Evolutionary conservation across 2,888 invertebrate species (phyloP), one percentile per base, ranked within the genome.

Genomic region (Dione vanillae): DNA sequence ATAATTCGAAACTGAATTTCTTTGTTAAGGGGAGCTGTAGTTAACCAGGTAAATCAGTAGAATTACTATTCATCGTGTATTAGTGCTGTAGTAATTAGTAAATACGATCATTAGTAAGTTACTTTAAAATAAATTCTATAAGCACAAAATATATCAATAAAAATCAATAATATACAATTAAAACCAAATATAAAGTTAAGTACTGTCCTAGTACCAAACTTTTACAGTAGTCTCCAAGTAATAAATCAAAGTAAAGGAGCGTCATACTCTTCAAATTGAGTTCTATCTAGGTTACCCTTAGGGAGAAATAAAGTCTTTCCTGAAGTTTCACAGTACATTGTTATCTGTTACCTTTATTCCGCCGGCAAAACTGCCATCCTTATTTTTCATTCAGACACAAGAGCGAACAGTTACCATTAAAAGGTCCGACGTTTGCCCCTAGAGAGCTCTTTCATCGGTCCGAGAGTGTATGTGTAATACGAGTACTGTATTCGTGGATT

Each of bases 401-500:
- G 81, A 83, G 82, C 80, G 83, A 85, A 83, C 85, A 87, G 85
- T 87, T 86, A 82, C 86, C 82, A 85, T 90, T 88, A 87, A 88
- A 89, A 86, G 87, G 86, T 83, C 86, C 83, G 83, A 84, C 87
- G 84, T 87, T 87, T 85, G 86, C 85, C 89, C 84, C 84, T 74
- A 74, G 87, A 88, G 89, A 84, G 84, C 83, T 83, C 85, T 89
- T 88, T 90, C 88, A 90, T 79, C 82, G 82, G 76, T 62, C 77
- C 72, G 75, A 73, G 78, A 77, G 80, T 80, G 80, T 79, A 78
- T 82, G 82, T 84, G 82, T 79, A 79, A 74, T 74, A 77, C 74
- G 72, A 75, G 75, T 49, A 51, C 56, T 70, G 54, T 68, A 56
- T 20, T 65, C 75, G 52, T 16, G 19, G 71, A 80, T 16, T 10